phyloP scores from a whole-genome alignment of 1,140 invertebrate genomes.

The Drosophila kepulauana region DNA sequence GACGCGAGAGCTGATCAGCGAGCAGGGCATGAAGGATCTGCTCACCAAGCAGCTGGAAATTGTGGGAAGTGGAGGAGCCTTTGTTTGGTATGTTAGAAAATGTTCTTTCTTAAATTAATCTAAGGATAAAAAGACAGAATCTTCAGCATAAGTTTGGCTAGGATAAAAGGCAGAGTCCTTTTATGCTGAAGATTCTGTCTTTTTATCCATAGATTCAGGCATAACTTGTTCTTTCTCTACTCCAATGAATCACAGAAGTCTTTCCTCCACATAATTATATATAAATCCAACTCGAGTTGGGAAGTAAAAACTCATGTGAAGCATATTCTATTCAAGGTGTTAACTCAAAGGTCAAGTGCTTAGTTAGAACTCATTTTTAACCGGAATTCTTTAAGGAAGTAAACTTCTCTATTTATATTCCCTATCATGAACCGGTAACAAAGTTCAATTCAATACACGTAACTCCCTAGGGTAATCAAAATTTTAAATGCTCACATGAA shows the following conservation, averaged over 20 bases:
- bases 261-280: no score
- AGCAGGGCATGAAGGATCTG: constrained; percentile 77
- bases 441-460: constrained; percentile 9
- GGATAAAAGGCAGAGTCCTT: no score
- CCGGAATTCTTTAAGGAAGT: constrained; percentile 3
- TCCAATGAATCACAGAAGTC: no score
- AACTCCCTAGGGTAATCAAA: constrained; percentile 1
- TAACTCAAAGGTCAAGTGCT: not conserved
- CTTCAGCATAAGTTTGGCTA: no score
- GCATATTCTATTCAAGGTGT: not conserved
- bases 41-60: constrained; percentile 80
- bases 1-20: constrained; percentile 69
- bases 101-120: no score
- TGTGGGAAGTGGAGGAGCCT: constrained; percentile 73
- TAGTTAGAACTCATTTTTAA: not conserved
- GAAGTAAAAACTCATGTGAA: not conserved
- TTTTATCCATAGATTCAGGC: no score
- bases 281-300: no score
- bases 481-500: constrained; percentile 24
- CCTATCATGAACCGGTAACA: constrained; percentile 31
- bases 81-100: constrained; percentile 67
- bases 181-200: no score
- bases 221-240: no score
- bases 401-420: not conserved
- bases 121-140: no score